phyloP scores from a whole-genome alignment of 2,113 vertebrate species.

The Neolamprologus ventralis region DNA sequence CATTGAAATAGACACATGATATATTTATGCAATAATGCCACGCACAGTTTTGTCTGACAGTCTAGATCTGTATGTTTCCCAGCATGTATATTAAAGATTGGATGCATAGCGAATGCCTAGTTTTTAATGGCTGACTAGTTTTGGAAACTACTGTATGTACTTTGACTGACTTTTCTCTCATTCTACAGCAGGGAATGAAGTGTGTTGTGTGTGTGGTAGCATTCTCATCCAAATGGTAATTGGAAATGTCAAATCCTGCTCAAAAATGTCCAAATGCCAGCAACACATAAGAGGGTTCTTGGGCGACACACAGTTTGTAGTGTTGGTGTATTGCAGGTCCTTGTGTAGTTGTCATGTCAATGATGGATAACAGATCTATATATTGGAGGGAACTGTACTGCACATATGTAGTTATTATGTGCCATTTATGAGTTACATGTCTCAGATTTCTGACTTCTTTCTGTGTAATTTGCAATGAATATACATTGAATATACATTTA shows the following conservation, averaged over 20 bases:
- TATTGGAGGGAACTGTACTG: neutral
- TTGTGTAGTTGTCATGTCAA: neutral
- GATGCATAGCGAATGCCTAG: neutral
- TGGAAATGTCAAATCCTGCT: constrained; percentile 25
- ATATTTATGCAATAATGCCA: neutral
- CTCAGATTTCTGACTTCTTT: neutral
- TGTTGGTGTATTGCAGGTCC: neutral
- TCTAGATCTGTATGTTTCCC: neutral
- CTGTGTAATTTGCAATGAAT: neutral
- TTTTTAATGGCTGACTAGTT: neutral
- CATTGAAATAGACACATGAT: neutral
- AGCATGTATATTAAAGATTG: neutral
- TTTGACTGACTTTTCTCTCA: neutral
- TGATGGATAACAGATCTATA: neutral
- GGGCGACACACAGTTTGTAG: constrained; percentile 9
- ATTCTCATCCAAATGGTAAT: constrained; percentile 4
- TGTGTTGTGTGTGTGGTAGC: neutral
- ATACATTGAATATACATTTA: neutral
- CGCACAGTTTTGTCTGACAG: neutral
- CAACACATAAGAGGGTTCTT: neutral
- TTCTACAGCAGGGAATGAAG: neutral
- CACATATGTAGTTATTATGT: neutral
- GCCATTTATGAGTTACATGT: neutral
- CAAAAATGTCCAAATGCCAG: constrained; percentile 7
- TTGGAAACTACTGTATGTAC: neutral